Conservation (phyloP, 2,888 invertebrate species). For the Zygogramma bicolorata region DNA sequence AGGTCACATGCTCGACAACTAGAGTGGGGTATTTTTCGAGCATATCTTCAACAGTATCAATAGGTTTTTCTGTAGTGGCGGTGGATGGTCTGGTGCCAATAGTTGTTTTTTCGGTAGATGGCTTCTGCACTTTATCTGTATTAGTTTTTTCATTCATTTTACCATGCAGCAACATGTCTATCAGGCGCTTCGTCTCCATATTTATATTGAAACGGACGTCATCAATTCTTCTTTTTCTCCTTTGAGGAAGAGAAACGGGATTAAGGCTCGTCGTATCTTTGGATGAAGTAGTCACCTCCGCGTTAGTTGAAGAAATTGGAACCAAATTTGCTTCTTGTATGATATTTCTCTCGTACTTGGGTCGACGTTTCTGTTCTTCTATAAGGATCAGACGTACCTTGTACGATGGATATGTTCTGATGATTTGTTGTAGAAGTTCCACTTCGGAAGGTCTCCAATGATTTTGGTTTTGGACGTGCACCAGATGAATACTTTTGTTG, state of each 20-base stretch:
- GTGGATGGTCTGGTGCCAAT: conserved; percentile 8
- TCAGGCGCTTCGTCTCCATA: conserved; percentile 35
- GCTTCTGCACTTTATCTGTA: background rate
- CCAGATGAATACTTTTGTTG: conserved; percentile 60
- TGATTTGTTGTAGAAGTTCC: conserved; percentile 58
- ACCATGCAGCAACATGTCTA: conserved; percentile 40
- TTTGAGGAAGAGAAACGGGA: background rate
- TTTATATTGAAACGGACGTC: conserved; percentile 34
- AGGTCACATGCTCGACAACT: conserved; percentile 64
- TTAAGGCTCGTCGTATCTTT: background rate
- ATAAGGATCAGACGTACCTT: conserved; percentile 58
- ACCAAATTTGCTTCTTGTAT: background rate
- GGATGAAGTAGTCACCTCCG: background rate
- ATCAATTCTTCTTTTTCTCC: conserved; percentile 33
- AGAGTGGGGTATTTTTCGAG: conserved; percentile 65
- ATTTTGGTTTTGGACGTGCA: conserved; percentile 57
- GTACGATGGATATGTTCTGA: conserved; percentile 57
- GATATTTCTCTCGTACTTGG: conserved; percentile 10
- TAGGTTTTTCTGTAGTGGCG: conserved; percentile 14
- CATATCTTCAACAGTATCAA: conserved; percentile 39
- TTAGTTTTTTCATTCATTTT: conserved; percentile 20
- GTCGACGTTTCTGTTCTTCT: conserved; percentile 39
- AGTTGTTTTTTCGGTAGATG: background rate
- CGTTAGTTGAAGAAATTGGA: conserved; percentile 1
- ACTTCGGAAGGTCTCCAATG: conserved; percentile 55